phyloP scores from a whole-genome alignment of 2,797 vertebrate genomes.

The Phrynocephalus forsythii region DNA sequence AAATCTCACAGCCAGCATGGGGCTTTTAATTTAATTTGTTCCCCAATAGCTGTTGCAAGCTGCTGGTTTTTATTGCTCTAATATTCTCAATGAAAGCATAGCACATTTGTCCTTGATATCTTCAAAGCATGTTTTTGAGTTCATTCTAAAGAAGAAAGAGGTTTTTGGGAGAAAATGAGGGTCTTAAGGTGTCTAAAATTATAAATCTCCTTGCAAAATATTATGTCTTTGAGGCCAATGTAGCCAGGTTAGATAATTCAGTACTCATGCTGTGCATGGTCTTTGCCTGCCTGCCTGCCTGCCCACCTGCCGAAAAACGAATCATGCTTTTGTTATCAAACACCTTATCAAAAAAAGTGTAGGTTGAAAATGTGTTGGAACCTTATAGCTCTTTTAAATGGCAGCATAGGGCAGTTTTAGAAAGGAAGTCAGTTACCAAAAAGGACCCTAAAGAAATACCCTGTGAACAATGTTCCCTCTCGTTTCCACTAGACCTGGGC shows the following conservation, averaged over 20 bases:
- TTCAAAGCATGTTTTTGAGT: neutral
- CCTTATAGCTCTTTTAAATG: neutral
- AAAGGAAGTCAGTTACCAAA: neutral
- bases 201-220: neutral
- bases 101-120: neutral
- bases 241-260: constrained; percentile 3
- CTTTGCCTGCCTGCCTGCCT: neutral
- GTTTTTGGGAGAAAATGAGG: neutral
- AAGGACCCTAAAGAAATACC: neutral
- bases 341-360: neutral
- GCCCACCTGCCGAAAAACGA: neutral
- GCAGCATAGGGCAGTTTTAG: neutral
- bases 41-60: too few species aligned
- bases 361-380: neutral
- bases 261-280: neutral
- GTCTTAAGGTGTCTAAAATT: neutral
- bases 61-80: neutral
- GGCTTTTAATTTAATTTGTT: too few species aligned
- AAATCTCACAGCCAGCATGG: too few species aligned
- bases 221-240: neutral
- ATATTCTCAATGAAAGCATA: neutral
- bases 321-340: constrained; percentile 8
- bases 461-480: too few species aligned
- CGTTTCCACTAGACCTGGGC: too few species aligned
- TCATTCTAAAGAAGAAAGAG: neutral